A percentile compares a stretch with the other conserved stretches of the same genome.
Evolutionary conservation across 2,888 invertebrate genomes (phyloP).

Genomic region (Microplitis deprimator): DNA sequence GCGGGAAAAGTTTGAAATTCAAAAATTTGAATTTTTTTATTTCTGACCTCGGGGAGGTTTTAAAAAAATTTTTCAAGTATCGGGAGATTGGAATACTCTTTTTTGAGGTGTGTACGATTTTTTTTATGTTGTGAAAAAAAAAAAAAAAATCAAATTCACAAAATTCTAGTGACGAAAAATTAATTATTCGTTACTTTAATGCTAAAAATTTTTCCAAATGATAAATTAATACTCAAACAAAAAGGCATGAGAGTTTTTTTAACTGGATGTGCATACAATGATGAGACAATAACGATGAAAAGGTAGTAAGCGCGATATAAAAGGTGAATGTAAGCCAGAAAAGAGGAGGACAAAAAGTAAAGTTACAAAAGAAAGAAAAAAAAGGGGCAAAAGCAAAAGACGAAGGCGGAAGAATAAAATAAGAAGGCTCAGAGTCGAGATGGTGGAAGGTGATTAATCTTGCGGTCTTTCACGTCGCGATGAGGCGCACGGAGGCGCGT

Average conservation of each 20-base stretch:
- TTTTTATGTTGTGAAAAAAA: no score
- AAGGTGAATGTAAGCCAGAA: neutral
- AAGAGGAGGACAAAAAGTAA: neutral
- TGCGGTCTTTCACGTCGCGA: slow-evolving; percentile 71
- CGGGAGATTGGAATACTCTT: no score
- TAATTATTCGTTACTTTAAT: no score
- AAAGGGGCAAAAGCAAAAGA: slow-evolving; percentile 48
- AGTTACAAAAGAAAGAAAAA: slow-evolving; percentile 10
- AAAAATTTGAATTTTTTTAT: no score
- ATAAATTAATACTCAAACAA: neutral
- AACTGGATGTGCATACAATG: neutral
- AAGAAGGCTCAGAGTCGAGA: slow-evolving; percentile 64
- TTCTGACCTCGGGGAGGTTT: no score
- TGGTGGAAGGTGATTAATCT: slow-evolving; percentile 72
- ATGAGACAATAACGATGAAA: neutral
- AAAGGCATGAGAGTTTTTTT: neutral
- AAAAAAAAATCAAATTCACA: no score
- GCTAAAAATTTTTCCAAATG: neutral
- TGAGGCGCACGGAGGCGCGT: slow-evolving; percentile 69
- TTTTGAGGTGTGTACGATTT: no score
- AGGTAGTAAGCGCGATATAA: neutral
- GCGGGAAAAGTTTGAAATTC: no score
- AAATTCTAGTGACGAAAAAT: no score
- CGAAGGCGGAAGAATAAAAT: slow-evolving; percentile 49
- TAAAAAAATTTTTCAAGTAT: no score